Conservation (phyloP, 2,797 vertebrate species). For the Squalus acanthias region DNA sequence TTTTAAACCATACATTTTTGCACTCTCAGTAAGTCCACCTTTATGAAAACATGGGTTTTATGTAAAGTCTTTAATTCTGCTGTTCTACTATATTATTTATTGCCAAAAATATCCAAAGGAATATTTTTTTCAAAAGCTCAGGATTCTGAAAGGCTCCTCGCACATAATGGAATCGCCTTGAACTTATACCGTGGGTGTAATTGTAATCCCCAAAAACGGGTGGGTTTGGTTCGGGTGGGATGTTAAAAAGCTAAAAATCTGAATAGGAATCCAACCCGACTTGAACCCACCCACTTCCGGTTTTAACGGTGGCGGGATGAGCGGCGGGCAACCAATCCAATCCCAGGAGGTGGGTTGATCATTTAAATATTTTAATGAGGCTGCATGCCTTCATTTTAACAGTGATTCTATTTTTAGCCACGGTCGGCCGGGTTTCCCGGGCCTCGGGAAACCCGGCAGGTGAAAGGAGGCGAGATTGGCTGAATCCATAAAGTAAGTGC, state of each 20-base stretch:
- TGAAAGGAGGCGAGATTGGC: no score
- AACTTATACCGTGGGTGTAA: neutral
- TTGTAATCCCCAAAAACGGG: neutral
- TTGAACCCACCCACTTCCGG: neutral
- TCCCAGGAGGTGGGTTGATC: neutral
- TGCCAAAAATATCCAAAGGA: neutral
- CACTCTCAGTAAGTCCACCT: neutral
- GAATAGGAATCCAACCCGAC: neutral
- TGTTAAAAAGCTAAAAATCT: neutral
- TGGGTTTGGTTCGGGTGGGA: neutral
- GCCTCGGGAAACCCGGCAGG: neutral
- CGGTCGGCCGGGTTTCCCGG: neutral
- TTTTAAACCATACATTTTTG: neutral
- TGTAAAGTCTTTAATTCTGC: neutral
- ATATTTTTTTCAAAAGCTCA: neutral
- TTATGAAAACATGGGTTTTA: neutral
- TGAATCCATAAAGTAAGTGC: no score
- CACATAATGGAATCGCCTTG: neutral
- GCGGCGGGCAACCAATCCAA: neutral
- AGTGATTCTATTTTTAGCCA: neutral
- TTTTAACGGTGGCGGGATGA: neutral
- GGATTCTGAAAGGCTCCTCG: neutral
- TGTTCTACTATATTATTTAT: neutral
- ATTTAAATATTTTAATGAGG: neutral
- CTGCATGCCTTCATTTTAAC: neutral